A percentile compares a stretch with the other conserved stretches of the same genome.
Conservation (phyloP, 2,797 vertebrate genomes). For the Clarias platycephalus region DNA sequence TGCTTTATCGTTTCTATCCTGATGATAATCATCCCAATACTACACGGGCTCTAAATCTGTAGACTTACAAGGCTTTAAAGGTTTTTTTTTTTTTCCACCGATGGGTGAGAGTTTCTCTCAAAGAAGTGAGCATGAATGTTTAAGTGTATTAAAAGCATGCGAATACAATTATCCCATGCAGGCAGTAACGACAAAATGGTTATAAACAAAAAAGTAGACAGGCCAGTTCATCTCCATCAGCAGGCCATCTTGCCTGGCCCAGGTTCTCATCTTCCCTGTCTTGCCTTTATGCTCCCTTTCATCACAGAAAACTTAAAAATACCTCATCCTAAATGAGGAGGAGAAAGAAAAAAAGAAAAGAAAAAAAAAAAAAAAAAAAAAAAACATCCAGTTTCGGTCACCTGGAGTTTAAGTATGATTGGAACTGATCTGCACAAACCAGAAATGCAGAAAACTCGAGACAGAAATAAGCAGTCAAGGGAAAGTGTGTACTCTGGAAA, state of each 20-base stretch:
- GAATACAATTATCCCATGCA: neutral
- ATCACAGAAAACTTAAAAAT: neutral
- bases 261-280: neutral
- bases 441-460: neutral
- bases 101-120: neutral
- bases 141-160: neutral
- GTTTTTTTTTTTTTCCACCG: neutral
- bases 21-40: neutral
- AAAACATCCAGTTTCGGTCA: neutral
- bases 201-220: neutral
- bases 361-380: no score
- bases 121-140: neutral
- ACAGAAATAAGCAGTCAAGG: neutral
- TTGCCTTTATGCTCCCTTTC: neutral
- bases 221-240: neutral
- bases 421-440: neutral
- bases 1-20: neutral
- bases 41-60: neutral
- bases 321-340: neutral
- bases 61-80: neutral
- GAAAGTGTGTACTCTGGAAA: neutral
- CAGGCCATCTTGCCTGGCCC: neutral
- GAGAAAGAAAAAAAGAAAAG: no score
- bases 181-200: neutral
- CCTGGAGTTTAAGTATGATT: neutral